A percentile compares a stretch with the other conserved stretches of the same genome.
phyloP scores from a whole-genome alignment of 2,888 invertebrate genomes.

The Pomacea canaliculata region DNA sequence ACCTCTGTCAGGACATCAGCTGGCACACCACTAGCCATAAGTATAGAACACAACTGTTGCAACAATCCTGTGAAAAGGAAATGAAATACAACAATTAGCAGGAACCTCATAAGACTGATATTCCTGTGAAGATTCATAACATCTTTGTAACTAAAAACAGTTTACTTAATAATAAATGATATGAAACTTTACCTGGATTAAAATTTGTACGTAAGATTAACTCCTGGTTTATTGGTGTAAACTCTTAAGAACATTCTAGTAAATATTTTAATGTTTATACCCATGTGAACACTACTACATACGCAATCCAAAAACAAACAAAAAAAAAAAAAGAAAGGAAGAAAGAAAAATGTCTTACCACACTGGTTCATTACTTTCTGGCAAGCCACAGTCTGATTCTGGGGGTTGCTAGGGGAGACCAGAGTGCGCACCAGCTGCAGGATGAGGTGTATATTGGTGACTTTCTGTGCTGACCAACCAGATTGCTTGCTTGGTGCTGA shows the following conservation, averaged over 20 bases:
- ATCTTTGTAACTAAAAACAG: too few species aligned
- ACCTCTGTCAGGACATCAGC: slow-evolving; percentile 93
- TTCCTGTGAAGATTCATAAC: too few species aligned
- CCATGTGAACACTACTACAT: too few species aligned
- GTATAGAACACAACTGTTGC: slow-evolving; percentile 85
- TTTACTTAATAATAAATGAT: too few species aligned
- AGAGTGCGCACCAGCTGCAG: slow-evolving; percentile 84
- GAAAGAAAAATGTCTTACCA: slow-evolving; percentile 71
- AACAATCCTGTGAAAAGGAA: slow-evolving; percentile 73
- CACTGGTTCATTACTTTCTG: slow-evolving; percentile 90
- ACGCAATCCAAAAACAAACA: too few species aligned
- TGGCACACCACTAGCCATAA: slow-evolving; percentile 97
- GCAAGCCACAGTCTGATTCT: slow-evolving; percentile 82
- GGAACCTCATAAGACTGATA: background rate
- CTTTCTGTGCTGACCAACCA: slow-evolving; percentile 93
- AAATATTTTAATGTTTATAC: too few species aligned
- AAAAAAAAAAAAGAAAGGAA: too few species aligned
- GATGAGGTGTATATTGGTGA: slow-evolving; percentile 93
- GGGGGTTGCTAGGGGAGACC: slow-evolving; percentile 93
- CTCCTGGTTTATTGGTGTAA: too few species aligned
- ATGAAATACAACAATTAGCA: background rate
- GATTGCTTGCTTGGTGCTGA: slow-evolving; percentile 50
- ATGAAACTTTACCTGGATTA: too few species aligned
- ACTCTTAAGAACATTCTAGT: too few species aligned
- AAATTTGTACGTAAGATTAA: too few species aligned